Evolutionary conservation across 1,140 invertebrate species (phyloP).

Genomic region (Mactra quadrangularis): DNA sequence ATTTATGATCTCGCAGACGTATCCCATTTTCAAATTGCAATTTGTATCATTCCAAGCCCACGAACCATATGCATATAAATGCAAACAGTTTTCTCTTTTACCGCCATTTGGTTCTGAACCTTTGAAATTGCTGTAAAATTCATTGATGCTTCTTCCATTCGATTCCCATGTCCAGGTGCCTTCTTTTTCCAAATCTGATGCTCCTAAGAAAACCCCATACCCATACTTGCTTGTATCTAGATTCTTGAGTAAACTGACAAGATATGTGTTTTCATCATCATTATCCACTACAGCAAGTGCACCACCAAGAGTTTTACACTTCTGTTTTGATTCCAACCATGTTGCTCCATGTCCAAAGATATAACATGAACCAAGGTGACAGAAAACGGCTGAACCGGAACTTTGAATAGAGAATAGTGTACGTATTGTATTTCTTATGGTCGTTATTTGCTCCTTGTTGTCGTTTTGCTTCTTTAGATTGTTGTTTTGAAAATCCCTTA

Average conservation of each 20-base stretch:
- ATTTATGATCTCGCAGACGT: conserved; percentile 13
- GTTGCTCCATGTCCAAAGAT: background rate
- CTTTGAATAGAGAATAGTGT: too few relatives aligned
- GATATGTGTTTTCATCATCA: background rate
- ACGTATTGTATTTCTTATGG: too few relatives aligned
- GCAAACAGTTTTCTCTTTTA: background rate
- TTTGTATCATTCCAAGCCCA: background rate
- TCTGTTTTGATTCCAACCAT: background rate
- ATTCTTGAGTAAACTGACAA: background rate
- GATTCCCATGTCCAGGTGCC: background rate
- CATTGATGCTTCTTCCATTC: background rate
- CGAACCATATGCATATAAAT: background rate
- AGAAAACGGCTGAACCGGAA: too few relatives aligned
- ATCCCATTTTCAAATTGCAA: background rate
- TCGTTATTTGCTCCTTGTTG: too few relatives aligned
- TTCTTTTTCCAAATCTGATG: background rate
- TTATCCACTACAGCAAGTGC: background rate
- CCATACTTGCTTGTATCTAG: background rate
- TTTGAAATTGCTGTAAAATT: conserved; percentile 2
- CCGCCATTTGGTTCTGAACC: conserved; percentile 7
- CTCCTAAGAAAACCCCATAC: background rate
- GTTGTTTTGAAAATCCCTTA: too few relatives aligned
- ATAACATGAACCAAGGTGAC: background rate
- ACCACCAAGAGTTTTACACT: background rate
- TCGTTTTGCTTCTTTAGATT: too few relatives aligned